Evolutionary conservation across 2,113 vertebrate genomes (phyloP).

Genomic region (Pogonocichla stellata): DNA sequence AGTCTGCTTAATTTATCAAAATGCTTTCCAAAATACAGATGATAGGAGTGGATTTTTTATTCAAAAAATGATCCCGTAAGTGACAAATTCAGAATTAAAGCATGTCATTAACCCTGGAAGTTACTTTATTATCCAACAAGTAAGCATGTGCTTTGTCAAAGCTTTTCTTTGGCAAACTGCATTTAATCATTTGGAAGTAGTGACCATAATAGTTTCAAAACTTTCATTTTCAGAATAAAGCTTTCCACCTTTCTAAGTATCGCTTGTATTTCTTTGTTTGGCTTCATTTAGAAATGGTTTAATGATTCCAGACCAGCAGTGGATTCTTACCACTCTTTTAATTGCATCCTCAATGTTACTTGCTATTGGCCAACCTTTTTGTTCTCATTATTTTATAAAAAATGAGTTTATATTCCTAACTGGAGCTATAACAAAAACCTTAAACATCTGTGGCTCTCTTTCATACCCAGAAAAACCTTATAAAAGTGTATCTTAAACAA

Average conservation of each 20-base stretch:
- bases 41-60: not conserved
- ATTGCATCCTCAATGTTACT: not conserved
- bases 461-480: not conserved
- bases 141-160: not conserved
- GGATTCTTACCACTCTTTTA: not conserved
- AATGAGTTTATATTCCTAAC: not conserved
- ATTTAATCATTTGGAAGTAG: not conserved
- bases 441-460: not conserved
- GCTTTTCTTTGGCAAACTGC: not conserved
- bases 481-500: not conserved
- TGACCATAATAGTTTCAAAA: not conserved
- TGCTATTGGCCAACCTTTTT: not conserved
- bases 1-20: not conserved
- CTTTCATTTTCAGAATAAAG: not conserved
- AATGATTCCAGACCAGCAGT: not conserved
- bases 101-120: not conserved
- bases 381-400: not conserved
- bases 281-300: not conserved
- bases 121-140: not conserved
- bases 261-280: not conserved
- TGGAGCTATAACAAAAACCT: not conserved
- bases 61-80: not conserved
- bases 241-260: not conserved
- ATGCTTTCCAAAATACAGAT: not conserved
- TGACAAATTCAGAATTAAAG: not conserved